A percentile compares a stretch with the other conserved stretches of the same genome.
These are phyloP conservation scores for Taurulus bubalis DNA, from an alignment of 2,113 vertebrate genomes.

Conservation along the genomic window DNA sequence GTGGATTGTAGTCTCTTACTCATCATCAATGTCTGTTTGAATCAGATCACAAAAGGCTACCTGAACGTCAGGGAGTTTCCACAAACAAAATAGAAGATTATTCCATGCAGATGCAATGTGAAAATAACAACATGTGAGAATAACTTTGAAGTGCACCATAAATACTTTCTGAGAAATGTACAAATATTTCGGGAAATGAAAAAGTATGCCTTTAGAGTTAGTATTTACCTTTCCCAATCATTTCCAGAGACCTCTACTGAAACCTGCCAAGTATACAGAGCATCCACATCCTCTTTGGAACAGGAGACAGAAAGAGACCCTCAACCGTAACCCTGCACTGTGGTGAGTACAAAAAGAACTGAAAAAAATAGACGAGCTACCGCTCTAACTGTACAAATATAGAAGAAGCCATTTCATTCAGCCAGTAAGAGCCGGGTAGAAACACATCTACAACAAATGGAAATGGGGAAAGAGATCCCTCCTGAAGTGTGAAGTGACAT, in stretches of 20 bases:
- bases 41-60: slow-evolving; percentile 16
- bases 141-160: not conserved
- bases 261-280: slow-evolving; percentile 21
- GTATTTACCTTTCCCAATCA: slow-evolving; percentile 61
- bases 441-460: slow-evolving; percentile 71
- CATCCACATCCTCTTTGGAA: slow-evolving; percentile 21
- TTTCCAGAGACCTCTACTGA: slow-evolving; percentile 30
- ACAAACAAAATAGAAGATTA: slow-evolving; percentile 14
- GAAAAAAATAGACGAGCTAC: slow-evolving; percentile 21
- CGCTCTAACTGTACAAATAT: slow-evolving; percentile 18
- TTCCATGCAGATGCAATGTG: slow-evolving; percentile 3
- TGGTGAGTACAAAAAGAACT: slow-evolving; percentile 7
- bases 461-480: slow-evolving; percentile 77
- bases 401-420: slow-evolving; percentile 17
- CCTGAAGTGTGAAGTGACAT: slow-evolving; percentile 74
- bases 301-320: slow-evolving; percentile 27
- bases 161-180: not conserved
- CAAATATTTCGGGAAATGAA: slow-evolving; percentile 17
- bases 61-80: slow-evolving; percentile 21
- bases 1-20: slow-evolving; percentile 31
- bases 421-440: slow-evolving; percentile 10
- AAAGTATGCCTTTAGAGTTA: not conserved
- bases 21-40: slow-evolving; percentile 42
- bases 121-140: not conserved
- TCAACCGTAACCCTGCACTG: not conserved